These are phyloP conservation scores for Lasiommata megera DNA, from an alignment of 2,888 invertebrate genomes.

Conservation along the genomic window DNA sequence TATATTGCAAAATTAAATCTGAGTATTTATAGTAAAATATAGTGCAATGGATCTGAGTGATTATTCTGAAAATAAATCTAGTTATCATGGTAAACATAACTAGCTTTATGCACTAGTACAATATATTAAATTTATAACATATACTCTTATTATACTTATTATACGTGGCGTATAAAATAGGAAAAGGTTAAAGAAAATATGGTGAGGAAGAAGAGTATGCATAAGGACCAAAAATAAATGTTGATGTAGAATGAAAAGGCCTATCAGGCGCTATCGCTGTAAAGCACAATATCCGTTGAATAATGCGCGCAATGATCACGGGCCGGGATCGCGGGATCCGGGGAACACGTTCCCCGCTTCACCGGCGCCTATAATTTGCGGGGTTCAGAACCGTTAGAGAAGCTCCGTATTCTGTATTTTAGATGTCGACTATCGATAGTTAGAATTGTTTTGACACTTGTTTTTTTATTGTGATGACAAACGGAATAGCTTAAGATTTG, in stretches of 20 bases:
- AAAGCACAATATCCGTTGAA: conserved; percentile 29
- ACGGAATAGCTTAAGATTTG: too few relatives aligned
- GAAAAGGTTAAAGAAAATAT: not conserved
- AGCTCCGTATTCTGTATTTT: not conserved
- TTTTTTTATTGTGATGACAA: not conserved
- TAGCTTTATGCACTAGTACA: too few relatives aligned
- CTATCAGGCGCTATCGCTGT: conserved; percentile 12
- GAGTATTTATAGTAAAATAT: too few relatives aligned
- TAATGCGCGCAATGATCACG: conserved; percentile 28
- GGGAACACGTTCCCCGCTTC: conserved; percentile 37
- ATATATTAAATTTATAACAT: too few relatives aligned
- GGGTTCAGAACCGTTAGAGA: conserved; percentile 1
- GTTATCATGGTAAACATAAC: too few relatives aligned
- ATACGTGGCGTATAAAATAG: too few relatives aligned
- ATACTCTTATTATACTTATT: too few relatives aligned
- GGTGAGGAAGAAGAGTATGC: not conserved
- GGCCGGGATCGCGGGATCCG: conserved; percentile 37
- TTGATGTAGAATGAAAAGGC: not conserved
- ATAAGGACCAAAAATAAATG: not conserved
- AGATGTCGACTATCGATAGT: not conserved
- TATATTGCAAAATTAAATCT: too few relatives aligned
- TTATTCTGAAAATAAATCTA: too few relatives aligned
- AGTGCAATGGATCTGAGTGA: too few relatives aligned
- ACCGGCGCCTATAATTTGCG: conserved; percentile 39
- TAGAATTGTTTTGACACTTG: too few relatives aligned